These are phyloP conservation scores for Phalacrocorax carbo DNA, from an alignment of 2,113 vertebrate species.

Conservation along the genomic window DNA sequence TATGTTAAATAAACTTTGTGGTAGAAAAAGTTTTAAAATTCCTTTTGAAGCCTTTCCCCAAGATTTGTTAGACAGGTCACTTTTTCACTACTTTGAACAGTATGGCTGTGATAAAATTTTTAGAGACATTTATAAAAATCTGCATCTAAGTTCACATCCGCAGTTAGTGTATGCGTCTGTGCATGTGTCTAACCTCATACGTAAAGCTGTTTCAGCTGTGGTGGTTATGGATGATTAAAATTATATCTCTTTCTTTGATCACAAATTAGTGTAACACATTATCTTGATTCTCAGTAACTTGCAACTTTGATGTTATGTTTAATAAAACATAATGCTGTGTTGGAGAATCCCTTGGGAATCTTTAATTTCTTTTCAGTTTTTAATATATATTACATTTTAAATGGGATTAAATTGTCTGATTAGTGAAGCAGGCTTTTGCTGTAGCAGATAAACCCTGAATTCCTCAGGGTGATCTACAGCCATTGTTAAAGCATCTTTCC, in stretches of 20 bases:
- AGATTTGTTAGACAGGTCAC: neutral
- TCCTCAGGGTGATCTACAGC: neutral
- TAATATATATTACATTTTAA: slow-evolving; percentile 64
- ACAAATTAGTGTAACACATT: slow-evolving; percentile 53
- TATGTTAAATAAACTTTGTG: neutral
- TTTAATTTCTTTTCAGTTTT: slow-evolving; percentile 65
- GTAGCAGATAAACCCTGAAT: slow-evolving; percentile 58
- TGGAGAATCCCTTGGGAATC: slow-evolving; percentile 52
- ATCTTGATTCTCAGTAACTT: slow-evolving; percentile 49
- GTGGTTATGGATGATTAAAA: slow-evolving; percentile 59
- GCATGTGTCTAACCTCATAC: neutral
- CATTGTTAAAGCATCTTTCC: neutral
- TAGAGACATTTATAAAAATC: neutral
- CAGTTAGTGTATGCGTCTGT: neutral
- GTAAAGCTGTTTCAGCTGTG: neutral
- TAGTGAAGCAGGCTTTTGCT: slow-evolving; percentile 63
- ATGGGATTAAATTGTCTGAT: slow-evolving; percentile 75
- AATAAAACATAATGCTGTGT: slow-evolving; percentile 57
- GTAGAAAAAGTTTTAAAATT: neutral
- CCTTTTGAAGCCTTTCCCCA: neutral
- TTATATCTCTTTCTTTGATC: slow-evolving; percentile 67
- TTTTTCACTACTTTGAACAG: neutral
- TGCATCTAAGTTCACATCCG: neutral
- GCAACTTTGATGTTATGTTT: slow-evolving; percentile 66
- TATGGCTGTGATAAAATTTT: neutral